Base-by-base conservation (phyloP, 2,113 vertebrate species). In the Larimichthys polyactis region DNA sequence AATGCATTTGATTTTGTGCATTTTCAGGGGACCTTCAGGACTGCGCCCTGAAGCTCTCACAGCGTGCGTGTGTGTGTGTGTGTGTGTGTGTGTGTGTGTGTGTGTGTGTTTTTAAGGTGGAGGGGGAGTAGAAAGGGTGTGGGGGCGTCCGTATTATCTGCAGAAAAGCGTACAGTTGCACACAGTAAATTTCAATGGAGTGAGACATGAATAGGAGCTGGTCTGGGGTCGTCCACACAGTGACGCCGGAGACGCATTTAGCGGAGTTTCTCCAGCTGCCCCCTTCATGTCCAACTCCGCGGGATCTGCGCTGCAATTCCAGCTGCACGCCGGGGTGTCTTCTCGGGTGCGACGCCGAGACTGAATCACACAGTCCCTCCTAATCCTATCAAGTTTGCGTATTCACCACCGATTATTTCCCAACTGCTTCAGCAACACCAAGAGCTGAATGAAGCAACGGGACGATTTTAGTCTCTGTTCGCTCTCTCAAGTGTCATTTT, bases 281-380 rank as follows among this genome's bases (percentile, higher is more conserved):
- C 81, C 79, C 79, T 90, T 48, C 70, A 46, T 57, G 87, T 83
- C 79, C 72, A 84, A 69, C 91, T 86, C 91, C 65, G 86, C 89
- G 88, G 86, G 88, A 80, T 92, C 54, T 83, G 91, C 87, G 70
- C 91, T 66, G 87, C 90, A 54, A 83, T 89, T 90, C 74, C 77
- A 87, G 87, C 82, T 36, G 88, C 91, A 44, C 94, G 11, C 83
- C 67, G 82, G 88, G 89, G 91, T 70, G 91, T 87, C 93, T 68
- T 14, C 81, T 75, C 68, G 20, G 78, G 74, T 79, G 75, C 76
- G 87, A 72, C 84, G 68, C 83, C 78, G 76, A 81, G 71, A 49
- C 76, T 43, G 46, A 74, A 77, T 27, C 89, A 75, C 81, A 79
- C 81, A 79, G 74, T 4, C 52, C 40, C 14, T 12, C 17, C 27